Evolutionary conservation across 2,113 vertebrate species (phyloP).

Genomic region (Lethenteron reissneri): DNA sequence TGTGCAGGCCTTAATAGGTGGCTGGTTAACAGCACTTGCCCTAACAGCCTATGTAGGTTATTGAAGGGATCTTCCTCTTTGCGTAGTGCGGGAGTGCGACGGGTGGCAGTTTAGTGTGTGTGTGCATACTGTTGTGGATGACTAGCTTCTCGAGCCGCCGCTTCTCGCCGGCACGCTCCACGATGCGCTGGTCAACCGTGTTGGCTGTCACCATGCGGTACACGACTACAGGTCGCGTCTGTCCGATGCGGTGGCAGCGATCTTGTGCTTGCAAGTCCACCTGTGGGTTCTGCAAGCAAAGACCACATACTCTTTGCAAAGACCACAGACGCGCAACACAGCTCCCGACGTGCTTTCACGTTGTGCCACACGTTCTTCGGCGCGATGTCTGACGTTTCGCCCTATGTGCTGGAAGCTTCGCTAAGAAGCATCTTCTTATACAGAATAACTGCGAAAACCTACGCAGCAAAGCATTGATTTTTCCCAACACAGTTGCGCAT

Average conservation of each 20-base stretch:
- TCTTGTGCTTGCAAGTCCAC: constrained; percentile 56
- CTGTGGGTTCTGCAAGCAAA: constrained; percentile 8
- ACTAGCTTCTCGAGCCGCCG: constrained; percentile 90
- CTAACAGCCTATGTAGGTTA: too few species aligned
- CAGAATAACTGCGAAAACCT: not conserved
- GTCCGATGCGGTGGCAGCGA: constrained; percentile 86
- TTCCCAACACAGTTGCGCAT: not conserved
- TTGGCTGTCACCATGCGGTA: constrained; percentile 90
- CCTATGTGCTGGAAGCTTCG: not conserved
- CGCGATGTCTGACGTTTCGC: too few species aligned
- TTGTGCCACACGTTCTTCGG: too few species aligned
- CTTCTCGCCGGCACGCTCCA: constrained; percentile 87
- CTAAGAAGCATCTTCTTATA: not conserved
- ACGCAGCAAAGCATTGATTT: not conserved
- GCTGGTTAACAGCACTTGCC: too few species aligned
- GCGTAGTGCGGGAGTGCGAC: too few species aligned
- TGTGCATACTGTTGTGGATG: constrained; percentile 44
- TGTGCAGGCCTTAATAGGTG: too few species aligned
- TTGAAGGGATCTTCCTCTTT: too few species aligned
- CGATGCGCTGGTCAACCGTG: constrained; percentile 92
- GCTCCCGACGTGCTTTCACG: too few species aligned
- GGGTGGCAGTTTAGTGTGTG: too few species aligned
- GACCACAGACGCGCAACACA: not conserved
- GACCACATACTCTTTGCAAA: not conserved
- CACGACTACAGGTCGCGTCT: constrained; percentile 95